Base-by-base conservation (phyloP, 2,797 vertebrate genomes). In the Danio kyathit region DNA sequence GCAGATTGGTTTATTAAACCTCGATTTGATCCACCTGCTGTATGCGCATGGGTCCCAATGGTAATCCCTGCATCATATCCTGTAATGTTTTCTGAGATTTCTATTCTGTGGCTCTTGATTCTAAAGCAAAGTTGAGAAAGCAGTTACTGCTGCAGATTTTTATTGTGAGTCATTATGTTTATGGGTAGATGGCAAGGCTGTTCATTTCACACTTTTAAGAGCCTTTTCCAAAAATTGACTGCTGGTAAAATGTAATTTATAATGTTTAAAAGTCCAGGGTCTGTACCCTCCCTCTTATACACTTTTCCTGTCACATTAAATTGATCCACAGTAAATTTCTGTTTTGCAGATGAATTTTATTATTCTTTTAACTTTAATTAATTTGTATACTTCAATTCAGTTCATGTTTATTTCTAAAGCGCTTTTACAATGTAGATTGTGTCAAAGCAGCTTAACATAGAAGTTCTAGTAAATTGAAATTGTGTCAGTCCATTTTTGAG, bases 1-100 rank as follows among this genome's bases (percentile, higher is more conserved):
- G 60, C 49, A 74, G 78, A 80, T 65, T 71, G 59, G 59, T 65
- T 74, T 80, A 80, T 64, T 79, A 79, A 79, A 79, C 78, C 60
- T 56, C 49, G 16, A 57, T 51, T 64, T 73, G 70, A 79, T 79
- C 48, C 46, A 61, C 46, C 56, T 80, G 72, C 77, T 54, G 67
- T 64, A 40, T 49, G 77, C 63, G 70, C 51, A 74, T 74, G 7
- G 1, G 60, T 80, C 77, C 67, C 67, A 72, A 13, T 72, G 67
- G 56, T 52, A 78, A 69, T 69, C 56, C 8, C 76, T 11, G n/a
- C 21, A 70, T 70, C 54, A 44, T 52, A 52, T 79, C 59, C 46
- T 49, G 64, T 57, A 48, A 54, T 69, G 67, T 78, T 79, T 63
- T 79, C 57, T 10, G 10, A 59, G 77, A 72, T 72, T 79, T 21